Base-by-base conservation (phyloP, 2,888 invertebrate genomes). In the Rotaria socialis region DNA sequence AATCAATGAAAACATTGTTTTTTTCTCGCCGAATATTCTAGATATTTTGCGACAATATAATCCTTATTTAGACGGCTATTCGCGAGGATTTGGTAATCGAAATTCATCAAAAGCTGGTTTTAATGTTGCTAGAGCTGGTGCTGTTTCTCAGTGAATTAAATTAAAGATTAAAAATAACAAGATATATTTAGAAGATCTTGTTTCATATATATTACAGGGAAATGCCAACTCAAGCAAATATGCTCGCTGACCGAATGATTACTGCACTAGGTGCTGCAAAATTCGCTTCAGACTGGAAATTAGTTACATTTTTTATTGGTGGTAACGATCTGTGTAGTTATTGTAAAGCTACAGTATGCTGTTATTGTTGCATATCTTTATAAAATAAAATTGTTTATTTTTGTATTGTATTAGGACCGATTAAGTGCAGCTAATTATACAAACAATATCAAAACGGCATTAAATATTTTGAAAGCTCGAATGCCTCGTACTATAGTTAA, bases 401-500 rank as follows among this genome's bases (percentile, higher is more conserved):
- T n/a, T 47, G 2, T 47, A 2, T 75, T 24, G 7, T 1, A 11
- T 80, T 80, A 89, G 89, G 87, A 87, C 84, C 85, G 74, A 41
- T 89, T 89, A 87, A 88, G 88, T 41, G 87, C 89, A 4, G 84
- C 84, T 22, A 88, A 87, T 11, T 90, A 90, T 87, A 85, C 85
- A 1, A 86, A 85, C 16, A 88, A 89, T 86, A 86, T 91, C 22
- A 86, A 89, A 86, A 87, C 87, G 55, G 89, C 89, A 1, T 87
- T 91, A 52, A 90, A 91, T 88, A 88, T 89, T 56, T 88, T 91
- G 0, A 89, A 90, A 67, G 88, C 87, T 8, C 88, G 89, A 67
- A 88, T 91, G n/a, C 91, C 90, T 7, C 87, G 89, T 74, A 89
- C 89, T 16, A 89, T 91, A 86, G 89, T 91, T 55, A 90, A 91